Evolutionary conservation across 2,113 vertebrate genomes (phyloP), one percentile per base, ranked within the genome.

Genomic region (Pelodiscus sinensis): DNA sequence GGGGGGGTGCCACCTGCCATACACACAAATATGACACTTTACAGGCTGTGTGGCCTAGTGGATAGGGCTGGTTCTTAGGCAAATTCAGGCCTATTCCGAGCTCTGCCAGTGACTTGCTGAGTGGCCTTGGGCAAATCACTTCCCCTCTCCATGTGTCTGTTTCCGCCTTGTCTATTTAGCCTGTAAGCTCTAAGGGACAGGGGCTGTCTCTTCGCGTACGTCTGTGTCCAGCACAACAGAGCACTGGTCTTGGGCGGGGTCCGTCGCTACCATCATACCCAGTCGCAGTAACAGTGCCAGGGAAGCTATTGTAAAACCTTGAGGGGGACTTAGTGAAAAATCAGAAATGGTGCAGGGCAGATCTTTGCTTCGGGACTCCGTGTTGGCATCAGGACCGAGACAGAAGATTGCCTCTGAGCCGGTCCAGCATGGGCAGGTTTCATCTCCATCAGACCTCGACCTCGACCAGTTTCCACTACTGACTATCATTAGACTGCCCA

Each of bases 381-480:
- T 88, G 90, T 91, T 79, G 85, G 77, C 90, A 92, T 94, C 80
- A 2, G n/a, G n/a, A 19, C n/a, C 4, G n/a, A 65, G 62, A 71
- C 5, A n/a, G 65, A 71, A 71, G 1, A 87, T 94, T 93, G 62
- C 82, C n/a, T 4, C 19, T 82, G 78, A 91, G 65, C 57, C 54
- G 77, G 77, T 8, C n/a, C 55, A 90, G 51, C 75, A 5, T 1
- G 18, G 87, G 79, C 87, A 85, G 60, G 71, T 89, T 84, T 85
- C 81, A 80, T 80, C 92, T 95, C 62, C 73, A 10, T 73, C 87
- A 54, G 19, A 35, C 55, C 77, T 80, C 85, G 31, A 50, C 86
- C 92, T 92, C 92, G 55, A 82, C 91, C 84, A 79, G 81, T 50
- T 82, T 93, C 84, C 75, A 52, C 50, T 84, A 55, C 50, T 55